Percentiles rank a stretch among this genome's conserved stretches.
phyloP scores from a whole-genome alignment of 2,888 invertebrate species.

The Pogonocherus hispidulus region DNA sequence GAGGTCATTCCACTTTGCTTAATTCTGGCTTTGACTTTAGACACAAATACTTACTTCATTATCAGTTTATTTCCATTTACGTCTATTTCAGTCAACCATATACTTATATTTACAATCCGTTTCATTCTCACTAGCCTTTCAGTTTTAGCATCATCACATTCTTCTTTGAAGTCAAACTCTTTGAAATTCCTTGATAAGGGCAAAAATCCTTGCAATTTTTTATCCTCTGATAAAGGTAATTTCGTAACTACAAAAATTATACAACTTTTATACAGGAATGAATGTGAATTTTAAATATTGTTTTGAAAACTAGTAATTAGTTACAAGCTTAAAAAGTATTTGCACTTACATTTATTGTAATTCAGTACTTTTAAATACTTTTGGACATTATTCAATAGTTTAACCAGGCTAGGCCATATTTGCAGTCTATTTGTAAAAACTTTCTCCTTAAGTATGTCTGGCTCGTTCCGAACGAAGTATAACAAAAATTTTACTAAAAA shows the following conservation, averaged over 20 bases:
- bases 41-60: conserved; percentile 53
- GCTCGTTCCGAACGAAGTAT: conserved; percentile 78
- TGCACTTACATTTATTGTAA: conserved; percentile 71
- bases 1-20: too few relatives aligned
- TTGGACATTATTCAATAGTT: conserved; percentile 79
- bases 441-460: conserved; percentile 70
- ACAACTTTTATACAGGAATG: not conserved
- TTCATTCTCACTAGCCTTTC: conserved; percentile 70
- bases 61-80: conserved; percentile 67
- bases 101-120: conserved; percentile 70
- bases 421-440: conserved; percentile 75
- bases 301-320: too few relatives aligned
- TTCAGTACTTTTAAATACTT: conserved; percentile 69
- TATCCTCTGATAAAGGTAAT: conserved; percentile 83
- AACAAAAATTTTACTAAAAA: conserved; percentile 80
- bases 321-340: not conserved
- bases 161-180: conserved; percentile 71
- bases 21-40: too few relatives aligned
- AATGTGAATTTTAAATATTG: conserved; percentile 4
- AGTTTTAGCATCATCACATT: conserved; percentile 65
- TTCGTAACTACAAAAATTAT: conserved; percentile 70
- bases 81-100: conserved; percentile 69
- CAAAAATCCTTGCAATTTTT: conserved; percentile 84
- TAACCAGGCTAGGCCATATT: conserved; percentile 85
- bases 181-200: conserved; percentile 77